Conservation (phyloP, 2,113 vertebrate genomes). For the Gymnogyps californianus region DNA sequence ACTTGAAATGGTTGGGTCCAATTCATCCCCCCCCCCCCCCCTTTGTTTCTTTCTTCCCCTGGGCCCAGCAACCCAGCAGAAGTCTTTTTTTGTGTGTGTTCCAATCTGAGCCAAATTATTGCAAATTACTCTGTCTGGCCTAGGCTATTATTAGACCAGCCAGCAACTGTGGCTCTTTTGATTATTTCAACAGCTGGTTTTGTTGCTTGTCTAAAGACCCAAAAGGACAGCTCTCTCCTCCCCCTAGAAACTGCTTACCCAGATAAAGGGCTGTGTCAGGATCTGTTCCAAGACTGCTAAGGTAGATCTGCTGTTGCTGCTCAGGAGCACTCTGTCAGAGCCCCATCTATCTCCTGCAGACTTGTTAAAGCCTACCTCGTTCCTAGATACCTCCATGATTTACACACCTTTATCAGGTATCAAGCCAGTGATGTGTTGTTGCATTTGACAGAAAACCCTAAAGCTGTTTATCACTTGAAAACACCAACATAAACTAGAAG, state of each 20-base stretch:
- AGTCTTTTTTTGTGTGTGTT: background rate
- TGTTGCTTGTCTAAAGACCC: background rate
- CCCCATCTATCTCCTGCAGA: background rate
- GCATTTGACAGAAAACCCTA: background rate
- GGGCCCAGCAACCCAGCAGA: background rate
- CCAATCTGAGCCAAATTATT: constrained; percentile 16
- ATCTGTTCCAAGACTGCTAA: background rate
- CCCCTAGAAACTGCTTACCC: background rate
- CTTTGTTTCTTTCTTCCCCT: constrained; percentile 10
- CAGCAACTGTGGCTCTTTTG: constrained; percentile 1
- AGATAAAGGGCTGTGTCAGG: background rate
- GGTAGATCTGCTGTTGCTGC: background rate
- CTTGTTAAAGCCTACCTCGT: background rate
- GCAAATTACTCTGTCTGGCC: background rate
- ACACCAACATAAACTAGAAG: background rate
- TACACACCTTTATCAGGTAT: background rate
- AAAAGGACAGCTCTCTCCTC: background rate
- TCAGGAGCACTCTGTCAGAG: background rate
- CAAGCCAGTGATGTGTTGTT: background rate
- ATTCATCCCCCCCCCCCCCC: background rate
- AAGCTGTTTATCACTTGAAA: constrained; percentile 13
- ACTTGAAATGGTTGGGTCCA: background rate
- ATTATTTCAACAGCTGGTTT: constrained; percentile 54
- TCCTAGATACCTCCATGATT: background rate
- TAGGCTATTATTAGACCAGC: constrained; percentile 34